Evolutionary conservation across 1,140 invertebrate species (phyloP).

Genomic region (Drosophila simulans): DNA sequence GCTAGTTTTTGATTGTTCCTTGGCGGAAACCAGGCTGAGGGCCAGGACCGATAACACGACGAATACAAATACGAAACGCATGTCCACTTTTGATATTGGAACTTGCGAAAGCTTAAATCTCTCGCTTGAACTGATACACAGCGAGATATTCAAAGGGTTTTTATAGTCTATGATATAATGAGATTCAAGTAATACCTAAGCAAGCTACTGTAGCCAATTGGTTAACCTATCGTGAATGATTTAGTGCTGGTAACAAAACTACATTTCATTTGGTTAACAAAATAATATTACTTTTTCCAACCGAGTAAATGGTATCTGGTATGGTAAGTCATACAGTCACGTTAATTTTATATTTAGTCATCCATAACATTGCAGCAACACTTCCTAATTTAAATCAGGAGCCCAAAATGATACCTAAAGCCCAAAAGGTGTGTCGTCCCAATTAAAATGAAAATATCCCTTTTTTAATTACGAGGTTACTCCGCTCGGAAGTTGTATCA

Average conservation of each 20-base stretch:
- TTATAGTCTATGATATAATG: constrained; percentile 58
- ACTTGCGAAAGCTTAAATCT: constrained; percentile 8
- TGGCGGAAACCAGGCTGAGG: constrained; percentile 11
- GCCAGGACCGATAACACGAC: constrained; percentile 32
- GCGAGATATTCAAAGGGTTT: background rate
- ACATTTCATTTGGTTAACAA: too few species aligned
- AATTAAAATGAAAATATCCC: constrained; percentile 41
- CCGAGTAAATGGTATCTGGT: too few species aligned
- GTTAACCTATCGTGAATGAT: background rate
- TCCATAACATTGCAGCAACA: background rate
- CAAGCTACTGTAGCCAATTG: constrained; percentile 24
- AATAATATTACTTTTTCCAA: too few species aligned
- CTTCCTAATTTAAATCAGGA: too few species aligned
- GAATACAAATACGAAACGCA: constrained; percentile 46
- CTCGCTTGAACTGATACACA: constrained; percentile 43
- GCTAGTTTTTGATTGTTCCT: background rate
- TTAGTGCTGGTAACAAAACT: too few species aligned
- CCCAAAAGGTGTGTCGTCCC: background rate
- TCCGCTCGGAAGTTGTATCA: constrained; percentile 67
- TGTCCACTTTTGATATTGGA: constrained; percentile 10
- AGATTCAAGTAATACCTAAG: constrained; percentile 55
- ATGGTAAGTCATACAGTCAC: too few species aligned
- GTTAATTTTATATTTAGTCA: background rate
- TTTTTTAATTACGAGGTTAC: constrained; percentile 40
- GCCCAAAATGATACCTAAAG: background rate